phyloP scores from a whole-genome alignment of 2,113 vertebrate species.

The Mola mola region DNA sequence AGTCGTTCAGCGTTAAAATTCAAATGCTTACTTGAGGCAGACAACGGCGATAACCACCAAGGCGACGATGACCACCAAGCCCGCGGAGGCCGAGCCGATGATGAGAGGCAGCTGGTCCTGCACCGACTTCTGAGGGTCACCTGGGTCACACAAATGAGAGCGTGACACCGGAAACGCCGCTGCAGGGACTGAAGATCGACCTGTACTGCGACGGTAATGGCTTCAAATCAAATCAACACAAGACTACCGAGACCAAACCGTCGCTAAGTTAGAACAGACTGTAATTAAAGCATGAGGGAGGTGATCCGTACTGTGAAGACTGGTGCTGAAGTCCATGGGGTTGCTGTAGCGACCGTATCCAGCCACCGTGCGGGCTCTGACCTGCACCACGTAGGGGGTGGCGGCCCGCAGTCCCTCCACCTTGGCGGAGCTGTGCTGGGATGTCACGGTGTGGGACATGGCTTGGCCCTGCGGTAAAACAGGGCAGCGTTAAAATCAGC shows the following conservation, averaged over 20 bases:
- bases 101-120: conserved; percentile 97
- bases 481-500: neutral
- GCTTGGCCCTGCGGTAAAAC: conserved; percentile 78
- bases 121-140: conserved; percentile 87
- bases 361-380: conserved; percentile 93
- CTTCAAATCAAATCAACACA: too few relatives aligned
- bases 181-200: too few relatives aligned
- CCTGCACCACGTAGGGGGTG: conserved; percentile 92
- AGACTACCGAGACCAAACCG: too few relatives aligned
- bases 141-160: conserved; percentile 59
- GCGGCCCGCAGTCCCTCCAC: conserved; percentile 90
- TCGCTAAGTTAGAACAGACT: too few relatives aligned
- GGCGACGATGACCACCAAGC: conserved; percentile 92
- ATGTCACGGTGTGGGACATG: conserved; percentile 94
- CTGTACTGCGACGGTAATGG: too few relatives aligned
- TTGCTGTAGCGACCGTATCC: conserved; percentile 95
- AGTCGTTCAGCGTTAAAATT: conserved; percentile 44
- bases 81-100: conserved; percentile 91
- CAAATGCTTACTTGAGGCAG: conserved; percentile 91
- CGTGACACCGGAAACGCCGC: conserved; percentile 5
- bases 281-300: neutral
- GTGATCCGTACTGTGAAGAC: conserved; percentile 78
- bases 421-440: conserved; percentile 92
- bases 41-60: conserved; percentile 94
- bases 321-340: conserved; percentile 92